Evolutionary conservation across 1,140 invertebrate genomes (phyloP).

Genomic region (Drosophila persimilis): DNA sequence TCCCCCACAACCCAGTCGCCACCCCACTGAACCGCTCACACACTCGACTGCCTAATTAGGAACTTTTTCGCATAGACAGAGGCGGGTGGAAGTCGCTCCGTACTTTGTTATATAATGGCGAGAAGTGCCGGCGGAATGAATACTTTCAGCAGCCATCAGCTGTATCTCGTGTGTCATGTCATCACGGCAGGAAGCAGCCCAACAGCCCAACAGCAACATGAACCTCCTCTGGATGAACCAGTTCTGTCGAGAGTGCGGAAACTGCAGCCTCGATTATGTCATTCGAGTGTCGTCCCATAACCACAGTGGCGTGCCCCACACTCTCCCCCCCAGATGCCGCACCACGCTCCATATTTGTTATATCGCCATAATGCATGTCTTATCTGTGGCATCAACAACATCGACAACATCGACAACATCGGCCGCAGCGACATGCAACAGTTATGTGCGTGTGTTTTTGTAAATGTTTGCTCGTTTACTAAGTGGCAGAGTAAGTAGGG

Average conservation of each 20-base stretch:
- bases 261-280: constrained; percentile 75
- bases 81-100: constrained; percentile 5
- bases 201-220: constrained; percentile 25
- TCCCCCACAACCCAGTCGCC: background rate
- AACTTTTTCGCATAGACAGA: constrained; percentile 46
- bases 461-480: background rate
- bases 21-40: constrained; percentile 11
- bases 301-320: background rate
- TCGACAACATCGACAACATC: constrained; percentile 30
- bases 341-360: constrained; percentile 46
- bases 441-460: constrained; percentile 21
- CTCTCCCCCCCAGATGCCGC: no score
- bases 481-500: background rate
- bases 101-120: constrained; percentile 19
- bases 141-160: constrained; percentile 32
- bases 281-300: constrained; percentile 45
- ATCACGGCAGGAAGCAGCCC: constrained; percentile 46
- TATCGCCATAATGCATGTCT: constrained; percentile 71
- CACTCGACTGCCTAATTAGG: constrained; percentile 62
- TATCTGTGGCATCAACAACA: constrained; percentile 63
- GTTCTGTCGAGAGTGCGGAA: constrained; percentile 47
- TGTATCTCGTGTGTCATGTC: constrained; percentile 37
- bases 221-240: constrained; percentile 21
- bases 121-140: constrained; percentile 19
- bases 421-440: constrained; percentile 27